phyloP scores from a whole-genome alignment of 2,797 vertebrate species.

The Cirrhinus molitorella region DNA sequence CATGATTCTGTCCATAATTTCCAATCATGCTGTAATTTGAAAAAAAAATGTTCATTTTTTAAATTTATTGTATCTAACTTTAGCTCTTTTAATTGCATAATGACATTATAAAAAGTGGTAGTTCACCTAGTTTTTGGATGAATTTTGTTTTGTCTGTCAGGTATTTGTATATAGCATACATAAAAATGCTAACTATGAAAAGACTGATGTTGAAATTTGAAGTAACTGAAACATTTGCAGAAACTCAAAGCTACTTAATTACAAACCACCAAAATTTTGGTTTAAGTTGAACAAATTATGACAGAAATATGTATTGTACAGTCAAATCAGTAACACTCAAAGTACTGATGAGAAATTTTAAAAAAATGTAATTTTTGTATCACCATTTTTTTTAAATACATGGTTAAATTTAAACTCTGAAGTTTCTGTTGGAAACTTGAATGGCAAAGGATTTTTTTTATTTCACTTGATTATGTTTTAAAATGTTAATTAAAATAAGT shows the following conservation, averaged over 20 bases:
- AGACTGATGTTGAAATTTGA: neutral
- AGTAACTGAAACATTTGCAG: neutral
- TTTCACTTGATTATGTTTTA: neutral
- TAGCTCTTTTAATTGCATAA: neutral
- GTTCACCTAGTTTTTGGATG: neutral
- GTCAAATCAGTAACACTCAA: too few relatives aligned
- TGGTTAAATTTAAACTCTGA: neutral
- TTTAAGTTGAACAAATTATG: neutral
- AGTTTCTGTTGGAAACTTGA: too few relatives aligned
- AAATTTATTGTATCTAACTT: fast-evolving
- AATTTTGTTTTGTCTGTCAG: neutral
- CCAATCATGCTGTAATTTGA: neutral
- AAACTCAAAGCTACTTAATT: neutral
- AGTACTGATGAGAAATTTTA: neutral
- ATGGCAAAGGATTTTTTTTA: too few relatives aligned
- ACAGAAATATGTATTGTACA: neutral
- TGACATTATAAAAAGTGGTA: neutral
- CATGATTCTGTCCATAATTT: neutral
- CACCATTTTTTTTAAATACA: neutral
- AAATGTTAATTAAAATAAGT: neutral
- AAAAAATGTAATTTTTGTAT: too few relatives aligned
- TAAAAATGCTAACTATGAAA: neutral
- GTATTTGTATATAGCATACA: too few relatives aligned
- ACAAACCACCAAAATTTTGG: neutral
- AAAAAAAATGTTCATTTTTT: neutral